Percentiles rank a stretch among this genome's conserved stretches.
phyloP scores from a whole-genome alignment of 2,888 invertebrate genomes.

The Mantis religiosa region DNA sequence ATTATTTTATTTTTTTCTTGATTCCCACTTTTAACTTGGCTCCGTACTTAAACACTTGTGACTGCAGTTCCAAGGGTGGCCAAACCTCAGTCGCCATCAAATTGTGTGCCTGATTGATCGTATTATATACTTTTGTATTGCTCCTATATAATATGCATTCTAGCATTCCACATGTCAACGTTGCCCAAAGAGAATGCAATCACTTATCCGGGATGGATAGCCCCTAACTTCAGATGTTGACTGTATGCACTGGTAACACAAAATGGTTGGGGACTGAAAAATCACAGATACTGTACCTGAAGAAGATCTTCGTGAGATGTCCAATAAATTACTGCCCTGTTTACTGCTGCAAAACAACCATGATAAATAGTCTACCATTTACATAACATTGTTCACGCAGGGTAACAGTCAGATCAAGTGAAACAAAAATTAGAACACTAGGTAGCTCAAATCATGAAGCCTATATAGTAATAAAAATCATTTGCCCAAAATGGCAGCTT shows the following conservation, averaged over 20 bases:
- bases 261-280: background rate
- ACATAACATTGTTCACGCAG: background rate
- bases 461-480: background rate
- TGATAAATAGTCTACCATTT: background rate
- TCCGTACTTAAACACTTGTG: no score
- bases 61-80: no score
- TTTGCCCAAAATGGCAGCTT: background rate
- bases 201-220: no score
- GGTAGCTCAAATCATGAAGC: background rate
- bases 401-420: background rate
- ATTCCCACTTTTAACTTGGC: no score
- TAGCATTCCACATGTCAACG: no score
- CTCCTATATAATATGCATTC: no score
- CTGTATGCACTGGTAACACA: background rate
- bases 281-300: background rate
- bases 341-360: background rate
- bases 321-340: background rate
- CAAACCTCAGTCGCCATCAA: no score
- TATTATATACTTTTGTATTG: no score
- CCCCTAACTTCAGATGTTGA: background rate
- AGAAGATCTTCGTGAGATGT: background rate
- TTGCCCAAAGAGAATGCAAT: no score
- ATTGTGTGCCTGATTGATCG: no score
- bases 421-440: background rate
- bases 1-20: no score